Evolutionary conservation across 2,113 vertebrate species (phyloP), one percentile per base, ranked within the genome.

Genomic region (Lagopus muta): DNA sequence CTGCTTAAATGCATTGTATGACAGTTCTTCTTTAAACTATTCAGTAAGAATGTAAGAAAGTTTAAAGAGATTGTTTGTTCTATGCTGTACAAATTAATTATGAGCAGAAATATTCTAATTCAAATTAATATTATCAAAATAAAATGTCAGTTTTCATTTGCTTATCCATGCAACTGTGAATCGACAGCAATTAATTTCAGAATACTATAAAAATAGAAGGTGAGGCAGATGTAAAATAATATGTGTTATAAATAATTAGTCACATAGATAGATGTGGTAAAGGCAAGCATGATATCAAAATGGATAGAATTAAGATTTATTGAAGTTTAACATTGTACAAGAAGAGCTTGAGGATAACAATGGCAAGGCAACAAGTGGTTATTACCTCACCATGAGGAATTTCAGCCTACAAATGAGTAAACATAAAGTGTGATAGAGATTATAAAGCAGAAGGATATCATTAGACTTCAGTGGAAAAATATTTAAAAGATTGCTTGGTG

Each of bases 351-450:
- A 78, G 34, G 32, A 67, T 62, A 66, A 48, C 3, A 14, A 0
- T 55, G 40, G 20, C 40, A n/a, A 6, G 45, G 48, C 47, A 61
- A 65, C 32, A 88, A 50, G 65, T n/a, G 24, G 10, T 5, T 54
- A 2, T 45, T 73, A 38, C 19, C 22, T 90, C 80, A 13, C 36
- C 36, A 75, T 17, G 62, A 43, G 24, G 52, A 82, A 20, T 11
- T 64, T 90, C 52, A 84, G 8, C 36, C 57, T 89, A 61, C 24
- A 54, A 40, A 28, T 82, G 42, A 74, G 70, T 60, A 94, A 62
- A 8, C 43, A 14, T 30, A 21, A 40, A 0, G 0, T 8, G 15
- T 48, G 42, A 12, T 15, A 62, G 6, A 8, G 38, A 43, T 13
- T 81, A 38, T 71, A 45, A 13, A 24, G 32, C n/a, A 71, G 52